Percentiles rank a stretch among this genome's conserved stretches.
Conservation (phyloP, 1,140 invertebrate species). For the Drosophila ogumai region DNA sequence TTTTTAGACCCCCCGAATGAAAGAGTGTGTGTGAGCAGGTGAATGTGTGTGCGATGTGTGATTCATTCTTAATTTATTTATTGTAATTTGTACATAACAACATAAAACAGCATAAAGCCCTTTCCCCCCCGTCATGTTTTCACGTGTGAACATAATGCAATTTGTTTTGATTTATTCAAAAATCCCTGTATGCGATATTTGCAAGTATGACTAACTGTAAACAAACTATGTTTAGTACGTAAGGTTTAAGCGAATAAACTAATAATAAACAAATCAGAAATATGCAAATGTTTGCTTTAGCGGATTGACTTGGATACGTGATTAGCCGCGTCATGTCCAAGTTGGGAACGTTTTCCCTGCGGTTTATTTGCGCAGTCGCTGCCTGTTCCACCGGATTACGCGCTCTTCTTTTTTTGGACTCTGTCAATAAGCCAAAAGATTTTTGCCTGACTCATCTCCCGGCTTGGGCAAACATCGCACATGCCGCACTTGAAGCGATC, state of each 20-base stretch:
- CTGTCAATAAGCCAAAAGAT: slow-evolving; percentile 43
- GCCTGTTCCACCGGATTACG: slow-evolving; percentile 56
- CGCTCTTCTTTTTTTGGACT: slow-evolving; percentile 55
- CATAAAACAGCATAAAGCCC: slow-evolving; percentile 48
- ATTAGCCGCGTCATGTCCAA: slow-evolving; percentile 61
- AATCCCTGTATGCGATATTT: slow-evolving; percentile 80
- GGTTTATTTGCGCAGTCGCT: slow-evolving; percentile 35
- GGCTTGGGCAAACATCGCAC: slow-evolving; percentile 65
- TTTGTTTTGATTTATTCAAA: slow-evolving; percentile 79
- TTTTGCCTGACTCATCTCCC: slow-evolving; percentile 53
- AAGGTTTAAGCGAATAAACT: slow-evolving; percentile 33
- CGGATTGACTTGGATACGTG: slow-evolving; percentile 20
- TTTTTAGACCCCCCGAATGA: slow-evolving; percentile 36
- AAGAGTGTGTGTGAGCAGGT: slow-evolving; percentile 8
- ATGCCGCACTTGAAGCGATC: slow-evolving; percentile 52
- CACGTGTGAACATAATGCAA: slow-evolving; percentile 64
- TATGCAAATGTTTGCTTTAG: slow-evolving; percentile 28
- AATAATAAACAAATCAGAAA: slow-evolving; percentile 42
- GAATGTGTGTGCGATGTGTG: slow-evolving; percentile 38
- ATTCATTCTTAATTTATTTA: slow-evolving; percentile 80
- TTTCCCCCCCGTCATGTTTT: slow-evolving; percentile 48
- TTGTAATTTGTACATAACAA: slow-evolving; percentile 76
- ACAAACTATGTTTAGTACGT: slow-evolving; percentile 60
- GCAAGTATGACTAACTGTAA: slow-evolving; percentile 69
- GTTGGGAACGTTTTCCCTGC: slow-evolving; percentile 49